Conservation (phyloP, 2,797 vertebrate genomes). For the Malacoraja senta region DNA sequence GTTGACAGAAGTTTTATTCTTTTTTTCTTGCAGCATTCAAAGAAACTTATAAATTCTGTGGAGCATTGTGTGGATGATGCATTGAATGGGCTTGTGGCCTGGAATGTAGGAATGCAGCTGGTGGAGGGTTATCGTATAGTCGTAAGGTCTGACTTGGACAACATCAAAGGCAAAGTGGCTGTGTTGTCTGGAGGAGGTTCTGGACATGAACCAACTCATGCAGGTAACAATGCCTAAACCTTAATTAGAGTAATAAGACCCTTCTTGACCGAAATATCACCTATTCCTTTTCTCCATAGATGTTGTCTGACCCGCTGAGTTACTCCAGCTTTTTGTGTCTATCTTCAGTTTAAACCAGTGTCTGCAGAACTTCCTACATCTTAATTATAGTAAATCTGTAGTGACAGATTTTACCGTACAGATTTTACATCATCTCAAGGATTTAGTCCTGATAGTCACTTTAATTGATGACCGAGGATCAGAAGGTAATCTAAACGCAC, state of each 20-base stretch:
- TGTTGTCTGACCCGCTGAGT: too few species aligned
- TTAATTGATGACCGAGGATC: too few species aligned
- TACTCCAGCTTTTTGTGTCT: too few species aligned
- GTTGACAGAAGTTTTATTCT: not conserved
- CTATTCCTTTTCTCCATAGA: too few species aligned
- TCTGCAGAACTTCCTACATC: too few species aligned
- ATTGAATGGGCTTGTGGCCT: slow-evolving; percentile 66
- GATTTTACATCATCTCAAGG: too few species aligned
- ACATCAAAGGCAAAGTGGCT: slow-evolving; percentile 69
- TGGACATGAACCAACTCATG: slow-evolving; percentile 86
- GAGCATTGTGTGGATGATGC: slow-evolving; percentile 76
- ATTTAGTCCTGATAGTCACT: too few species aligned
- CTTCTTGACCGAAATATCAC: too few species aligned
- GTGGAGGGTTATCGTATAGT: slow-evolving; percentile 75
- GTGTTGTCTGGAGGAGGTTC: slow-evolving; percentile 84
- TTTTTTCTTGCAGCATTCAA: slow-evolving; percentile 54
- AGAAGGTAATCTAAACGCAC: too few species aligned
- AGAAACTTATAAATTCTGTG: slow-evolving; percentile 73
- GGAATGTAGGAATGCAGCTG: slow-evolving; percentile 57
- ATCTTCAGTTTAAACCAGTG: too few species aligned
- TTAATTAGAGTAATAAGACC: not conserved
- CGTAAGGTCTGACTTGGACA: slow-evolving; percentile 65
- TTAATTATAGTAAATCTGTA: too few species aligned
- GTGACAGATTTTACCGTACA: too few species aligned
- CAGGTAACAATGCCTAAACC: slow-evolving; percentile 56